These are phyloP conservation scores for Epinephelus fuscoguttatus DNA, from an alignment of 2,113 vertebrate genomes.

Conservation along the genomic window DNA sequence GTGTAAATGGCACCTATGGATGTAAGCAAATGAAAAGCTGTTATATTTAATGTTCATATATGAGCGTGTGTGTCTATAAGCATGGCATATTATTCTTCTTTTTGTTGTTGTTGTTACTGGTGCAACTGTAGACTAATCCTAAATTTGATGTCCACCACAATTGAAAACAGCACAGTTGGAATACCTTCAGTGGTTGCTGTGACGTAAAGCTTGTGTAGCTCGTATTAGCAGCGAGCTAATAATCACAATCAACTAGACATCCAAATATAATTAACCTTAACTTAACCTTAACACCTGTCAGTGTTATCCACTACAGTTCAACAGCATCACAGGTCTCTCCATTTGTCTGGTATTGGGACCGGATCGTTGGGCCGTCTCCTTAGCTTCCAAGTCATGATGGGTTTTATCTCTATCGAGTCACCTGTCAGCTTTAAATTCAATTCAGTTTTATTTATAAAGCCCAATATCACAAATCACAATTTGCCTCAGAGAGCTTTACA, in stretches of 20 bases:
- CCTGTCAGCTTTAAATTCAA: constrained; percentile 85
- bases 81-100: not conserved
- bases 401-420: constrained; percentile 99
- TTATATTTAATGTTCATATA: not conserved
- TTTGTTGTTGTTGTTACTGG: not conserved
- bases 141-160: not conserved
- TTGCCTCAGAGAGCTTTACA: no score
- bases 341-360: constrained; percentile 97
- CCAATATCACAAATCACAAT: no score
- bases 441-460: no score
- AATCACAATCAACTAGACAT: not conserved
- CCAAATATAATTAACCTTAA: not conserved
- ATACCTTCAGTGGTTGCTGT: not conserved
- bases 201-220: not conserved
- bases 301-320: not conserved
- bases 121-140: not conserved
- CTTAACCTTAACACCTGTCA: not conserved
- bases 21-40: constrained; percentile 2
- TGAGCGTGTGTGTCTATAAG: not conserved
- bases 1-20: no score
- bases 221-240: not conserved
- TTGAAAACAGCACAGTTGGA: not conserved
- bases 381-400: constrained; percentile 97
- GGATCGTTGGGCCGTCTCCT: constrained; percentile 96
- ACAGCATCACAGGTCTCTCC: constrained; percentile 73